These are phyloP conservation scores for Pangasius djambal DNA, from an alignment of 2,797 vertebrate species.

Conservation along the genomic window DNA sequence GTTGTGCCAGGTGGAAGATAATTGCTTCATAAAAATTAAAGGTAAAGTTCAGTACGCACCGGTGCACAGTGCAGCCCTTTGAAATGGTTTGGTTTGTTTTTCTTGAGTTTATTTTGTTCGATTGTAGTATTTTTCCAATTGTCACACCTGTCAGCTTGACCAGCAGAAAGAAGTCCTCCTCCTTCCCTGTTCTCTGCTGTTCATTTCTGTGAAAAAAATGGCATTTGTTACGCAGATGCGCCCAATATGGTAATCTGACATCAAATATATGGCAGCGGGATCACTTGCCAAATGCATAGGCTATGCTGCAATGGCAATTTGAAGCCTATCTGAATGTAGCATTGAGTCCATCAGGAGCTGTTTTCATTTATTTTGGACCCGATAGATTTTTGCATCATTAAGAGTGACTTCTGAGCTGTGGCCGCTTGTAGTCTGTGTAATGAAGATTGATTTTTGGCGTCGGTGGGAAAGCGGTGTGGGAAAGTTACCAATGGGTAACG, in stretches of 20 bases:
- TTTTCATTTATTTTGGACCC: conserved; percentile 36
- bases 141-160: background rate
- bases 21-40: conserved; percentile 19
- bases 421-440: background rate
- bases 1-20: conserved; percentile 25
- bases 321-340: conserved; percentile 37
- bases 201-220: conserved; percentile 30
- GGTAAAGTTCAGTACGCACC: background rate
- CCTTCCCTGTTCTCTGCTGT: background rate
- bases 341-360: conserved; percentile 34
- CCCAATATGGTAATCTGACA: conserved; percentile 61
- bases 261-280: conserved; percentile 42
- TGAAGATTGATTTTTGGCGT: conserved; percentile 22
- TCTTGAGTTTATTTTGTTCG: background rate
- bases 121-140: background rate
- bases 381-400: conserved; percentile 42
- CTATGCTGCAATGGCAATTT: conserved; percentile 43
- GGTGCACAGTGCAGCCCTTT: background rate
- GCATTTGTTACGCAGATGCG: conserved; percentile 55
- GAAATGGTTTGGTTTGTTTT: conserved; percentile 19
- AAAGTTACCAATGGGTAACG: background rate
- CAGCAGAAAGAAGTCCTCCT: background rate
- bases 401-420: conserved; percentile 42
- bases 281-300: conserved; percentile 53
- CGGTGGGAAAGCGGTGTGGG: background rate